Percentiles rank a stretch among this genome's conserved stretches.
phyloP scores from a whole-genome alignment of 2,888 invertebrate species.

The Monopis laevigella region DNA sequence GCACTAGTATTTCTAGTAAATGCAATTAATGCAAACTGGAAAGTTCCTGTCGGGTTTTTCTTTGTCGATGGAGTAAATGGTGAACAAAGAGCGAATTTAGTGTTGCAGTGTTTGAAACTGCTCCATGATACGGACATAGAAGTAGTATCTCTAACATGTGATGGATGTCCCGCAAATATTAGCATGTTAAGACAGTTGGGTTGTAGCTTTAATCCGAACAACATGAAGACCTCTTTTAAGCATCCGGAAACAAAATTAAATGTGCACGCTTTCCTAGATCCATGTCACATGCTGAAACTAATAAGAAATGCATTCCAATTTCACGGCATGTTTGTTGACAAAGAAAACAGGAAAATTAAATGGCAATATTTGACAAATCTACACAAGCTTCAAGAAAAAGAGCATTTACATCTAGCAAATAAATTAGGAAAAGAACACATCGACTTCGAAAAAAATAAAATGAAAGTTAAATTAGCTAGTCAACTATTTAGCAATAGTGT shows the following conservation, averaged over 20 bases:
- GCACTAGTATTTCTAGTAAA: conserved; percentile 22
- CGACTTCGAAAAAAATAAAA: conserved; percentile 13
- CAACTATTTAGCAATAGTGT: conserved; percentile 16
- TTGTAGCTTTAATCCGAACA: conserved; percentile 15
- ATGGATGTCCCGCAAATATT: conserved; percentile 20
- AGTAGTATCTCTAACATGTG: conserved; percentile 21
- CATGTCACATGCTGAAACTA: conserved; percentile 19
- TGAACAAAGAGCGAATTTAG: conserved; percentile 17
- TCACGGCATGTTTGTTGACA: conserved; percentile 15
- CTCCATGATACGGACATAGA: conserved; percentile 16
- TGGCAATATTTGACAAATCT: conserved; percentile 13
- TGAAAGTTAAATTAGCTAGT: conserved; percentile 12
- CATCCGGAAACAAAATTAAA: conserved; percentile 16
- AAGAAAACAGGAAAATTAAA: conserved; percentile 11
- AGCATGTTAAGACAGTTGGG: conserved; percentile 20
- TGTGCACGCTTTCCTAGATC: conserved; percentile 14
- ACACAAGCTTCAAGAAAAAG: conserved; percentile 14
- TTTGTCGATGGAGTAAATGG: conserved; percentile 20
- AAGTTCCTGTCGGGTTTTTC: conserved; percentile 24
- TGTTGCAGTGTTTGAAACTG: conserved; percentile 18
- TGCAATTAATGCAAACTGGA: conserved; percentile 20
- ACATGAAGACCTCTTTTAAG: conserved; percentile 15
- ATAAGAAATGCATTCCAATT: conserved; percentile 18
- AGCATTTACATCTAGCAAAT: conserved; percentile 15
- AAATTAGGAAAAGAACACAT: conserved; percentile 14